phyloP scores from a whole-genome alignment of 23 tunicate genomes.

The Corella eumyota region DNA sequence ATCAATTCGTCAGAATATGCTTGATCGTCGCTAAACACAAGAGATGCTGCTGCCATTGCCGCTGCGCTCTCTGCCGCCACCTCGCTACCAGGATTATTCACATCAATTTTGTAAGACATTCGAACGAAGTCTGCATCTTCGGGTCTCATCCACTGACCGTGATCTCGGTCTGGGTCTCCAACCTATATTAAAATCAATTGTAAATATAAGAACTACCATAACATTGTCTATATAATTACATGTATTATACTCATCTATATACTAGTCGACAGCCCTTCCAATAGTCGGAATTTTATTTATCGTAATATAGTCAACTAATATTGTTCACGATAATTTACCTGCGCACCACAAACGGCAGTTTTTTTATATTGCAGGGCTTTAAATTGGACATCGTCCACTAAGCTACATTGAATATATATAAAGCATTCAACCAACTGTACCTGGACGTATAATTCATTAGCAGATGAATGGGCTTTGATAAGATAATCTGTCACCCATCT shows the following conservation, averaged over 20 bases:
- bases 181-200: conserved; percentile 24
- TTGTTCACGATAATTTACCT: no score
- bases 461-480: conserved; percentile 81
- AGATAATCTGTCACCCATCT: conserved; percentile 88
- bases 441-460: conserved; percentile 82
- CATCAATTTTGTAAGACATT: conserved; percentile 47
- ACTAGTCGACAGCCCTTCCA: no score
- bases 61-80: conserved; percentile 94
- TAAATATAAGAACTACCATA: no score
- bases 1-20: conserved; percentile 18
- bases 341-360: background rate
- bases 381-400: no score
- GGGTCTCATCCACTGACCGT: conserved; percentile 70
- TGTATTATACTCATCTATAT: no score
- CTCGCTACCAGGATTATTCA: conserved; percentile 63
- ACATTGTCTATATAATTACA: no score
- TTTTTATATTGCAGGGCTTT: no score
- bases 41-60: conserved; percentile 74
- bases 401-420: no score
- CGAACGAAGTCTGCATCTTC: conserved; percentile 41
- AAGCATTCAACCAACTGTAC: no score
- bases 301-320: no score
- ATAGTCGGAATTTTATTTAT: no score
- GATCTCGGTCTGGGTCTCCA: conserved; percentile 60
- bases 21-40: conserved; percentile 20